Evolutionary conservation across 2,113 vertebrate genomes (phyloP).

Genomic region (Myrmophylax atrothorax): DNA sequence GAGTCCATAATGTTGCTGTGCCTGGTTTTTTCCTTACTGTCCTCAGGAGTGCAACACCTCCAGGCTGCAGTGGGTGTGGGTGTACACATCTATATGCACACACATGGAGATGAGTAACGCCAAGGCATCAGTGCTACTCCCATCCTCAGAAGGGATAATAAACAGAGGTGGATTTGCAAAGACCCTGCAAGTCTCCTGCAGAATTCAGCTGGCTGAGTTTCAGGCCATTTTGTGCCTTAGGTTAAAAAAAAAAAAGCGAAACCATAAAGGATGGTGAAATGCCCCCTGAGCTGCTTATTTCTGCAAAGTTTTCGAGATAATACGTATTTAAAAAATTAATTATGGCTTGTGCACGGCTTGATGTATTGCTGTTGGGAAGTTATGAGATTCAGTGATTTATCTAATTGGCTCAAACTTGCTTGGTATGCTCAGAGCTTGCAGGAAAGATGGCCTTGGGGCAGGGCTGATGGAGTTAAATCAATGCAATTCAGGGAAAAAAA

Average conservation of each 20-base stretch:
- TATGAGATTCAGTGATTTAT: background rate
- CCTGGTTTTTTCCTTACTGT: background rate
- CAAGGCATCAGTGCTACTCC: background rate
- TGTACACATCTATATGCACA: too few relatives aligned
- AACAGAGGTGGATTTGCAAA: background rate
- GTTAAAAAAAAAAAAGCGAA: background rate
- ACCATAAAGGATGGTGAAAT: background rate
- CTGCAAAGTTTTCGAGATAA: background rate
- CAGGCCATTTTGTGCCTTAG: slow-evolving; percentile 25
- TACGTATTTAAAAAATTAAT: background rate
- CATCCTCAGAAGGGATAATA: background rate
- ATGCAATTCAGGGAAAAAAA: background rate
- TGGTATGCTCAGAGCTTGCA: slow-evolving; percentile 6
- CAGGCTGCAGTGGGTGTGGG: background rate
- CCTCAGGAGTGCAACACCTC: background rate
- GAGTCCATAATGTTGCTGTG: background rate
- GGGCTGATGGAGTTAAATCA: slow-evolving; percentile 34
- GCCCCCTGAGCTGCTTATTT: slow-evolving; percentile 9
- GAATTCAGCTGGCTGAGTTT: slow-evolving; percentile 23
- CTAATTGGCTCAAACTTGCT: slow-evolving; percentile 43
- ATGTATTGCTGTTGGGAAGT: background rate
- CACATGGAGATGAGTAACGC: background rate
- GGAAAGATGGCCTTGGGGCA: slow-evolving; percentile 47
- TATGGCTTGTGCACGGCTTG: background rate
- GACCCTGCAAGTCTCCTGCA: background rate